Percentiles rank a stretch among this genome's conserved stretches.
These are phyloP conservation scores for Tokudaia muenninki DNA, from an alignment of 2,797 vertebrate species.

Conservation along the genomic window DNA sequence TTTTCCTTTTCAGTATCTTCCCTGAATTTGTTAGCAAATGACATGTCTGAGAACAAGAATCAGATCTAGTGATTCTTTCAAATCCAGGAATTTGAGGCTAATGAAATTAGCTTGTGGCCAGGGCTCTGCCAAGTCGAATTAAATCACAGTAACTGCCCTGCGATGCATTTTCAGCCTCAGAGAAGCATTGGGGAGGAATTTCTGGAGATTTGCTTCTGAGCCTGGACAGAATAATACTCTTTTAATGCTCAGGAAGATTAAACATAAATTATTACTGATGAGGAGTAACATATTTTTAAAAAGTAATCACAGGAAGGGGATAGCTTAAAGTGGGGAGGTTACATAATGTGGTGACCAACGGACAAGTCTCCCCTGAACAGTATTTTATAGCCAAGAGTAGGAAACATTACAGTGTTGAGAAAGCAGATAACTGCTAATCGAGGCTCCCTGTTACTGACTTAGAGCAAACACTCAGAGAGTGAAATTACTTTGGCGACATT, in stretches of 20 bases:
- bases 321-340: conserved; percentile 66
- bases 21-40: not conserved
- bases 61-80: conserved; percentile 67
- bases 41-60: conserved; percentile 50
- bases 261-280: conserved; percentile 73
- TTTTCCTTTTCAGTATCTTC: not conserved
- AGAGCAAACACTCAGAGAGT: conserved; percentile 21
- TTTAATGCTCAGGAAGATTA: conserved; percentile 73
- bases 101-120: conserved; percentile 76
- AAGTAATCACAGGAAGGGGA: conserved; percentile 55
- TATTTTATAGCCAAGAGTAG: conserved; percentile 54
- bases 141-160: conserved; percentile 68
- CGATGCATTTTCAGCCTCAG: conserved; percentile 48
- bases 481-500: conserved; percentile 38
- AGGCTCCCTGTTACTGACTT: conserved; percentile 53
- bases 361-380: conserved; percentile 46
- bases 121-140: conserved; percentile 75
- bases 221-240: conserved; percentile 37
- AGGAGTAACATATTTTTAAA: conserved; percentile 72
- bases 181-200: conserved; percentile 69
- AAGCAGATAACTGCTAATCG: not conserved
- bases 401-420: not conserved
- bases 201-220: conserved; percentile 72
- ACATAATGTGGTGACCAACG: conserved; percentile 56
- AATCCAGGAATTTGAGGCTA: conserved; percentile 77